phyloP scores from a whole-genome alignment of 1,140 invertebrate species.

The Protaetia brevitarsis region DNA sequence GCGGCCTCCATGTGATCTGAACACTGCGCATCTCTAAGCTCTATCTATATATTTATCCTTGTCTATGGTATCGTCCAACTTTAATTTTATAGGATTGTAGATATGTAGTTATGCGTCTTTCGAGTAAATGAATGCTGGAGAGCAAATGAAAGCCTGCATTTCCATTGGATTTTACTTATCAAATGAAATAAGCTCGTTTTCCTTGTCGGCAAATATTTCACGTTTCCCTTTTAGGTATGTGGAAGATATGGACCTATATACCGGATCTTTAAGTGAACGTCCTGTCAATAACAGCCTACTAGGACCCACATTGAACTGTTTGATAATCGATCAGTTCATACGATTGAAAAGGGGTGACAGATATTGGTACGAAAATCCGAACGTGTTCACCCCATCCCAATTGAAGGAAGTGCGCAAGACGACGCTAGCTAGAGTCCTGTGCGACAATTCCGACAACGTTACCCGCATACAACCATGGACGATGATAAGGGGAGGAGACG shows the following conservation, averaged over 20 bases:
- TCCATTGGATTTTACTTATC: constrained; percentile 12
- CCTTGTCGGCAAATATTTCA: neutral
- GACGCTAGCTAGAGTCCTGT: constrained; percentile 80
- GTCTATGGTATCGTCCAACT: too few relatives aligned
- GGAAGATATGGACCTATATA: constrained; percentile 85
- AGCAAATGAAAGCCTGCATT: too few relatives aligned
- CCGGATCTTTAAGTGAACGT: constrained; percentile 75
- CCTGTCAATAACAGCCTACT: constrained; percentile 66
- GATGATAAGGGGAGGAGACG: constrained; percentile 61
- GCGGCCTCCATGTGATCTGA: too few relatives aligned
- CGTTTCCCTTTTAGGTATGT: constrained; percentile 55
- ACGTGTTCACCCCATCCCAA: constrained; percentile 77
- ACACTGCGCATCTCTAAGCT: too few relatives aligned
- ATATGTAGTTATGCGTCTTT: too few relatives aligned
- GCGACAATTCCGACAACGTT: constrained; percentile 80
- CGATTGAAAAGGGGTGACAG: constrained; percentile 76
- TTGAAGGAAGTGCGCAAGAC: constrained; percentile 80
- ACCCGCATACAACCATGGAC: constrained; percentile 70
- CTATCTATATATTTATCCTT: too few relatives aligned
- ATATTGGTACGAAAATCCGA: constrained; percentile 81
- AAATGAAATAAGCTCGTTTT: constrained; percentile 18
- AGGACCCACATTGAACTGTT: constrained; percentile 80
- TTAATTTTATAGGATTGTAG: too few relatives aligned
- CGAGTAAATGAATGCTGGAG: too few relatives aligned
- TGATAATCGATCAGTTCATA: constrained; percentile 83